phyloP scores from a whole-genome alignment of 2,113 vertebrate species.

The Oreocharis arfaki region DNA sequence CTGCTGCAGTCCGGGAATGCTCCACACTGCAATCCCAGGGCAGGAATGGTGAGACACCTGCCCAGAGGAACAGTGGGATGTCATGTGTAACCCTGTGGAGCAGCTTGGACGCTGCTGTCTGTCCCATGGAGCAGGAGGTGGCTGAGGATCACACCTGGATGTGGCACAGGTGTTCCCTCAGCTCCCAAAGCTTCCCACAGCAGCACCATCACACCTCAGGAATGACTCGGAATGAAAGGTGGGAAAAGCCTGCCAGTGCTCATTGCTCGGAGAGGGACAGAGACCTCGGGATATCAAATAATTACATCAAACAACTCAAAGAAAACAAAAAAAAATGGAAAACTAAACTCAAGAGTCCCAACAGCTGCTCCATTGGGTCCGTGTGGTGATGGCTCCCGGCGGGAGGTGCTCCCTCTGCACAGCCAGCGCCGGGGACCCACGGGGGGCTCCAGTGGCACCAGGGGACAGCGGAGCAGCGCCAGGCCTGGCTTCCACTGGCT shows the following conservation, averaged over 20 bases:
- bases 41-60: background rate
- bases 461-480: fast-evolving
- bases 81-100: fast-evolving
- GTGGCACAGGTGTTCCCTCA: fast-evolving
- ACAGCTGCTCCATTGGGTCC: fast-evolving
- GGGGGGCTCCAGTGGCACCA: fast-evolving
- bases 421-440: fast-evolving
- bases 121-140: background rate
- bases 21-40: background rate
- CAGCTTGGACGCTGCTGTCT: fast-evolving
- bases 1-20: background rate
- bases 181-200: background rate
- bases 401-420: background rate
- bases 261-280: background rate
- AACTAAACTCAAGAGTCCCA: background rate
- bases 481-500: background rate
- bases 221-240: background rate
- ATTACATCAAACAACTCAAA: background rate
- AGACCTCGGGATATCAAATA: background rate
- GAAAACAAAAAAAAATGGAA: background rate
- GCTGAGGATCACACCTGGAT: background rate
- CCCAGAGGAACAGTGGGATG: background rate
- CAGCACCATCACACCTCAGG: background rate
- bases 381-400: fast-evolving
- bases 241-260: background rate